phyloP scores from a whole-genome alignment of 2,888 invertebrate species.

The Synanthedon formicaeformis region DNA sequence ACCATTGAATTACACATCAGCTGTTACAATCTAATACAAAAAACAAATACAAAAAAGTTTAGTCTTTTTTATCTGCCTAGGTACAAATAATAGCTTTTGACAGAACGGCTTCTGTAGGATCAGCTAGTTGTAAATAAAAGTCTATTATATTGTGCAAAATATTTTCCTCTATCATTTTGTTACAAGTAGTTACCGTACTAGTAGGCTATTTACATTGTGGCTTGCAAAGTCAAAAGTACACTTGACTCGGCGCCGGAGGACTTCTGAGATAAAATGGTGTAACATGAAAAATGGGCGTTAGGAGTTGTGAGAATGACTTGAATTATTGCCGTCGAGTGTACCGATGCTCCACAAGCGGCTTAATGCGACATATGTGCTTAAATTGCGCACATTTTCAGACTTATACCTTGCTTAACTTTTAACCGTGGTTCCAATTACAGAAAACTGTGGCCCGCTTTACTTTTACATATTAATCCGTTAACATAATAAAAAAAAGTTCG shows the following conservation, averaged over 20 bases:
- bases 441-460: no score
- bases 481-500: background rate
- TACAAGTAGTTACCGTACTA: background rate
- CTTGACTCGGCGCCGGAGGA: constrained; percentile 47
- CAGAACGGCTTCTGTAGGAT: no score
- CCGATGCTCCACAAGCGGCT: constrained; percentile 20
- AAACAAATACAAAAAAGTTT: no score
- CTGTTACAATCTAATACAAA: no score
- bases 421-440: no score
- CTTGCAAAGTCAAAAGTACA: constrained; percentile 44
- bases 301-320: constrained; percentile 36
- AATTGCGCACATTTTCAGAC: background rate
- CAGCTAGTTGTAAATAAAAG: no score
- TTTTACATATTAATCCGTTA: background rate
- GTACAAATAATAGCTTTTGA: no score
- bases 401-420: background rate
- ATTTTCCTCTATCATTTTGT: no score
- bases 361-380: constrained; percentile 5
- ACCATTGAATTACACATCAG: no score
- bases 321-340: constrained; percentile 36
- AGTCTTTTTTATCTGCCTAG: no score
- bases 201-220: background rate
- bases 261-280: constrained; percentile 46
- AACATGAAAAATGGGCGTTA: constrained; percentile 49
- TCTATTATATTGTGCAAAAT: no score